Conservation (phyloP, 1,140 invertebrate species). For the Tetramorium parvispinum region DNA sequence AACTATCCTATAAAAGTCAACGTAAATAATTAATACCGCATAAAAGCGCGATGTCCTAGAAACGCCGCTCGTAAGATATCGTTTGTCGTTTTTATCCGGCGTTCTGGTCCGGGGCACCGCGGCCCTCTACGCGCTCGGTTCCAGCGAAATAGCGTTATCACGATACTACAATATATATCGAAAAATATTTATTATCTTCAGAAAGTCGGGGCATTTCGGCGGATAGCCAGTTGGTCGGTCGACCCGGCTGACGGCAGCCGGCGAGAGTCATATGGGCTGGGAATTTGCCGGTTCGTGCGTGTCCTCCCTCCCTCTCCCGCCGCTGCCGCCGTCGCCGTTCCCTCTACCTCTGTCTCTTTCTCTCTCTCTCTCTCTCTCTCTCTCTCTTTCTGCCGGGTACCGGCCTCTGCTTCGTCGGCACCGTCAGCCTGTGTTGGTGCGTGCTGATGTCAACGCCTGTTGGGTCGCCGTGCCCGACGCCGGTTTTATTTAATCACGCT, state of each 20-base stretch:
- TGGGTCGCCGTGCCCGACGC: slow-evolving; percentile 80
- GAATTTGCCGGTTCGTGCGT: slow-evolving; percentile 74
- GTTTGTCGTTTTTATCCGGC: not conserved
- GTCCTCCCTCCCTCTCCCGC: not conserved
- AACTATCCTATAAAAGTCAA: not conserved
- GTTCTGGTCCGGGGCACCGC: not conserved
- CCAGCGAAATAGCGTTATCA: not conserved
- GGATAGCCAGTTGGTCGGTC: slow-evolving; percentile 7
- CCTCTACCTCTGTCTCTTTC: not conserved
- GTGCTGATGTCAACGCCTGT: slow-evolving; percentile 81
- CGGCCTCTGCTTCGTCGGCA: slow-evolving; percentile 19
- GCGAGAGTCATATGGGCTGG: slow-evolving; percentile 75
- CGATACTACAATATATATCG: not conserved
- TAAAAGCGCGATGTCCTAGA: not conserved
- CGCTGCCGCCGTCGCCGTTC: not conserved
- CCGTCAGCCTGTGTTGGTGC: slow-evolving; percentile 46
- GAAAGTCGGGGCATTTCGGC: slow-evolving; percentile 15
- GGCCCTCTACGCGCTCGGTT: not conserved
- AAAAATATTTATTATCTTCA: slow-evolving; percentile 12
- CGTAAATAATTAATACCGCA: not conserved
- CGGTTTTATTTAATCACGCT: slow-evolving; percentile 85
- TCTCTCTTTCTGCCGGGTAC: slow-evolving; percentile 30
- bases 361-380: not conserved
- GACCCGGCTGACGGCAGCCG: slow-evolving; percentile 58
- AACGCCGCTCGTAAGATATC: not conserved